Evolutionary conservation across 2,113 vertebrate species (phyloP).

Genomic region (Daubentonia madagascariensis): DNA sequence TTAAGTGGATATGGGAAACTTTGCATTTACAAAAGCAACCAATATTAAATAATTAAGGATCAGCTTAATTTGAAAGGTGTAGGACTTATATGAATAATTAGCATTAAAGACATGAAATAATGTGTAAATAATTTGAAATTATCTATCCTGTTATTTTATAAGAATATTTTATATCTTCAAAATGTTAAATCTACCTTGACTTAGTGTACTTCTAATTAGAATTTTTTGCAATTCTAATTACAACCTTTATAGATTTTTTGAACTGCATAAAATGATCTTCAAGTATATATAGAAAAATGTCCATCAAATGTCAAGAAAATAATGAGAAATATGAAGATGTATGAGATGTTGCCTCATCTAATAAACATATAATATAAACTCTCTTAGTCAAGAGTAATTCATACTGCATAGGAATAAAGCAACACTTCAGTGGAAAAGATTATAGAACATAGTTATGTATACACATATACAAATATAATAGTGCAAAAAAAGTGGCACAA

Average conservation of each 20-base stretch:
- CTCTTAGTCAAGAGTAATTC: neutral
- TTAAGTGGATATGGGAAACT: neutral
- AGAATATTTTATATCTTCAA: neutral
- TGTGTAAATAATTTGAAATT: too few relatives aligned
- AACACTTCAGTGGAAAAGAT: neutral
- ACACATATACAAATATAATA: neutral
- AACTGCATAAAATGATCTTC: neutral
- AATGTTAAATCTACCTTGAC: neutral
- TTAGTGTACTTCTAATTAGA: neutral
- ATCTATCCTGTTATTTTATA: neutral
- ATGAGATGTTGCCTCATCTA: neutral
- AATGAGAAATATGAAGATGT: neutral
- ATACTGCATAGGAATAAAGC: neutral
- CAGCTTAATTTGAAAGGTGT: neutral
- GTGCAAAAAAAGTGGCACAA: neutral
- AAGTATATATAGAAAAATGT: neutral
- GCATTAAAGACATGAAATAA: neutral
- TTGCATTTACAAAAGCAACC: neutral
- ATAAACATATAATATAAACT: neutral
- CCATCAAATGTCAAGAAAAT: neutral
- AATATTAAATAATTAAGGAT: neutral
- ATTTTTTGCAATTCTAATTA: neutral
- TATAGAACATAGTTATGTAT: neutral
- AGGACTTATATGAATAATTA: neutral
- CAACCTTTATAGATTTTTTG: neutral